phyloP scores from a whole-genome alignment of 2,113 vertebrate species.

The Gymnobelideus leadbeateri region DNA sequence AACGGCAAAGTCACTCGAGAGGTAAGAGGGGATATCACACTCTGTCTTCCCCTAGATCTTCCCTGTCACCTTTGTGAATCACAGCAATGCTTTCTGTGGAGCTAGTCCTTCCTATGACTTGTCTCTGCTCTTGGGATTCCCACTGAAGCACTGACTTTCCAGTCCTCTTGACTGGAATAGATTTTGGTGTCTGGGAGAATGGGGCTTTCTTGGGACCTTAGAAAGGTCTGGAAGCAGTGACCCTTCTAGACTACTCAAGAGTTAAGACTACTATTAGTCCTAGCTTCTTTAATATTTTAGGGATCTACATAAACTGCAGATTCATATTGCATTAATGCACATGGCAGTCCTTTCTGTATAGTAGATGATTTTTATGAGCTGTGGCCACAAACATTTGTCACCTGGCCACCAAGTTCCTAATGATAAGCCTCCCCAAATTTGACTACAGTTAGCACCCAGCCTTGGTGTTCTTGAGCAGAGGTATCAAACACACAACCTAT shows the following conservation, averaged over 20 bases:
- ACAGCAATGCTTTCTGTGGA: constrained; percentile 2
- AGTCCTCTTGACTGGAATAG: background rate
- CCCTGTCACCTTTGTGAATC: constrained; percentile 26
- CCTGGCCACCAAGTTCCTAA: background rate
- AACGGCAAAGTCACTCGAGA: constrained; percentile 98
- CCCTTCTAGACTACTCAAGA: background rate
- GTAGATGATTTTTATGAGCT: background rate
- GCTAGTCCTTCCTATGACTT: background rate
- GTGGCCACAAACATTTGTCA: background rate
- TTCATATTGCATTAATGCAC: background rate
- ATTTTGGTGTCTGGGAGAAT: too few species aligned
- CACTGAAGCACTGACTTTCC: background rate
- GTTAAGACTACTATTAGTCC: background rate
- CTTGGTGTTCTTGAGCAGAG: background rate
- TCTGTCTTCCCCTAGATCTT: background rate
- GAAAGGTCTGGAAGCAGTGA: background rate
- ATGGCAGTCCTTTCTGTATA: background rate
- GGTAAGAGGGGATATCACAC: constrained; percentile 85
- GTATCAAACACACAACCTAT: background rate
- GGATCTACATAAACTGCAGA: background rate
- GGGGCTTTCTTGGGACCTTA: background rate
- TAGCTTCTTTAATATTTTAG: background rate
- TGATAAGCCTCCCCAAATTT: background rate
- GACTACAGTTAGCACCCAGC: background rate
- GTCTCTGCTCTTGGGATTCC: background rate